phyloP scores from a whole-genome alignment of 2,888 invertebrate genomes.

The Agriopis leucophaearia region DNA sequence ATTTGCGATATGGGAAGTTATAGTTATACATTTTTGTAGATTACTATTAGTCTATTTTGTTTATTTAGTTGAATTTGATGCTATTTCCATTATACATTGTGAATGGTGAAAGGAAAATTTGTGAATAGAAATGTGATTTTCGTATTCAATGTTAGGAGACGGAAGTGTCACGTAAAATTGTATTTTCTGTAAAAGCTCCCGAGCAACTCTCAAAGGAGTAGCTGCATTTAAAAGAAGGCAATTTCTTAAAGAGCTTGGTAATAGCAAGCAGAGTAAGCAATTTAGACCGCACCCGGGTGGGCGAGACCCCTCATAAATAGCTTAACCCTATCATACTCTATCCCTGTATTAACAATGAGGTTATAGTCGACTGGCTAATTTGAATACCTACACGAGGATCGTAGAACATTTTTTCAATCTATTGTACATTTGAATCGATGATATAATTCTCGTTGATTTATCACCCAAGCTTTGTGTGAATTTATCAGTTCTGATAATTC shows the following conservation, averaged over 20 bases:
- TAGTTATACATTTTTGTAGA: background rate
- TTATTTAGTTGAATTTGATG: background rate
- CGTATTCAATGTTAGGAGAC: constrained; percentile 1
- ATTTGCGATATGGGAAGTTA: background rate
- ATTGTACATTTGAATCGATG: constrained; percentile 16
- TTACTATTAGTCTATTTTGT: background rate
- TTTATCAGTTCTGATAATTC: constrained; percentile 28
- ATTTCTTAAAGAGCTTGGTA: constrained; percentile 29
- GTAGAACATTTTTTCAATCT: constrained; percentile 3
- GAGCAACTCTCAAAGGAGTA: background rate
- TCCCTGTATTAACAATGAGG: constrained; percentile 23
- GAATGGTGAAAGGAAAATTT: background rate
- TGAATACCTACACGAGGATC: constrained; percentile 10
- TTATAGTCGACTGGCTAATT: constrained; percentile 16
- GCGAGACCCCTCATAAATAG: constrained; percentile 29
- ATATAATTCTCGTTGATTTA: constrained; percentile 25
- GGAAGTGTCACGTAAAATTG: constrained; percentile 8
- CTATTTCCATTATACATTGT: background rate
- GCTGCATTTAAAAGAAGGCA: constrained; percentile 23
- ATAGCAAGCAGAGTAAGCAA: constrained; percentile 27
- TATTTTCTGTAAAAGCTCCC: constrained; percentile 15
- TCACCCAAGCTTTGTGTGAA: constrained; percentile 17
- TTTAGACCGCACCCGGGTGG: constrained; percentile 20
- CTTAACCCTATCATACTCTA: constrained; percentile 25
- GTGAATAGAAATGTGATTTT: constrained; percentile 6